These are phyloP conservation scores for Huso huso DNA, from an alignment of 2,797 vertebrate species.

Conservation along the genomic window DNA sequence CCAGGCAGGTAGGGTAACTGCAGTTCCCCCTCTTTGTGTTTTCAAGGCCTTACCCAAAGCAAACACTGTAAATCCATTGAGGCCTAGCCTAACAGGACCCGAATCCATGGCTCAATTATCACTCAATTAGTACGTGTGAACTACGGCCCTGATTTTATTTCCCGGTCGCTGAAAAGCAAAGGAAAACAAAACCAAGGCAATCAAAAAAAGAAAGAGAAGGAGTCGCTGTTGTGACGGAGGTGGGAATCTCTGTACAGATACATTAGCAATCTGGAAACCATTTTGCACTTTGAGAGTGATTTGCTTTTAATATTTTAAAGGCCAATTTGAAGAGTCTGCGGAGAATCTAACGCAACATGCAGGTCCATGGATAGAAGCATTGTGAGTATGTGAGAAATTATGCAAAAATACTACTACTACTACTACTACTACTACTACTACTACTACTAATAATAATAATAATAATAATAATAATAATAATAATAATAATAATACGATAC, in stretches of 20 bases:
- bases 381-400: too few relatives aligned
- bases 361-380: too few relatives aligned
- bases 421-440: too few relatives aligned
- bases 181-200: not conserved
- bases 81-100: not conserved
- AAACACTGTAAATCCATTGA: not conserved
- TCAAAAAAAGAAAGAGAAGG: slow-evolving; percentile 4
- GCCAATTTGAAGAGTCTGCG: not conserved
- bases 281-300: not conserved
- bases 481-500: too few relatives aligned
- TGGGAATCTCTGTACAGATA: not conserved
- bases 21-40: not conserved
- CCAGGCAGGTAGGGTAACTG: slow-evolving; percentile 21
- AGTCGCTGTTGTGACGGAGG: not conserved
- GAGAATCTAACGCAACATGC: too few relatives aligned
- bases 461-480: too few relatives aligned
- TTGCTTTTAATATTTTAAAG: not conserved
- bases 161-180: not conserved
- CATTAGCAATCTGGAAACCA: not conserved
- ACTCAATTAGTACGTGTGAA: not conserved
- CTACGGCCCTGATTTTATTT: not conserved
- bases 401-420: too few relatives aligned
- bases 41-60: not conserved
- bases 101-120: not conserved
- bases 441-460: too few relatives aligned